Evolutionary conservation across 1,140 invertebrate genomes (phyloP).

Genomic region (Lutraria rhynchaena): DNA sequence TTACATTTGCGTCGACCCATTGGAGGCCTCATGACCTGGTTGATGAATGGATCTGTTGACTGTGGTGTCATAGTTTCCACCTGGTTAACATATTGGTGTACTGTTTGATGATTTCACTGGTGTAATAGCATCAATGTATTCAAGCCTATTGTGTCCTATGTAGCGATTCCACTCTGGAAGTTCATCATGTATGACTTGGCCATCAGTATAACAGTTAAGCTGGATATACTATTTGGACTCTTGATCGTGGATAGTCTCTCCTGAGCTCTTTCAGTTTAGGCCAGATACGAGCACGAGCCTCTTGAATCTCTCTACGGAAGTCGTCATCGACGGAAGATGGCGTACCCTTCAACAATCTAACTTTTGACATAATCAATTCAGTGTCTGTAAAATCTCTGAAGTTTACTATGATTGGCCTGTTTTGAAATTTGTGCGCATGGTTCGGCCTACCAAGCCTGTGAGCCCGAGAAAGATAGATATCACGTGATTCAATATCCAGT

Average conservation of each 20-base stretch:
- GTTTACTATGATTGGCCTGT: constrained; percentile 20
- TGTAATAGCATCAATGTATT: not conserved
- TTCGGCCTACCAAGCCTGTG: constrained; percentile 20
- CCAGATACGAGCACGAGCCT: not conserved
- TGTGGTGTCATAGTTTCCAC: too few species aligned
- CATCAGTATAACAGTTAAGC: constrained; percentile 9
- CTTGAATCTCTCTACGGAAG: constrained; percentile 19
- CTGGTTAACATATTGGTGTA: too few species aligned
- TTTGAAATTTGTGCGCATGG: not conserved
- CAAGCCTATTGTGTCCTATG: not conserved
- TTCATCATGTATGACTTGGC: not conserved
- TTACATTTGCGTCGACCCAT: too few species aligned
- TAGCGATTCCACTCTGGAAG: constrained; percentile 8
- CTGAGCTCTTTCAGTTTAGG: constrained; percentile 2
- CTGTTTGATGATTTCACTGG: too few species aligned
- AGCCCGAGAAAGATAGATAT: constrained; percentile 28
- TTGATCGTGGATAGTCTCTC: not conserved
- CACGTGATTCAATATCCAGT: not conserved
- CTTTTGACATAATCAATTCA: constrained; percentile 11
- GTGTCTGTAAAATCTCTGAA: constrained; percentile 26
- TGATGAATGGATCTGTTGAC: too few species aligned
- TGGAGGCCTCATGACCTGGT: too few species aligned
- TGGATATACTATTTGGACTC: constrained; percentile 2
- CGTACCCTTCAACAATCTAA: not conserved
- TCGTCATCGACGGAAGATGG: not conserved